Evolutionary conservation across 1,140 invertebrate species (phyloP).

Genomic region (Pemphigus obesinymphae): DNA sequence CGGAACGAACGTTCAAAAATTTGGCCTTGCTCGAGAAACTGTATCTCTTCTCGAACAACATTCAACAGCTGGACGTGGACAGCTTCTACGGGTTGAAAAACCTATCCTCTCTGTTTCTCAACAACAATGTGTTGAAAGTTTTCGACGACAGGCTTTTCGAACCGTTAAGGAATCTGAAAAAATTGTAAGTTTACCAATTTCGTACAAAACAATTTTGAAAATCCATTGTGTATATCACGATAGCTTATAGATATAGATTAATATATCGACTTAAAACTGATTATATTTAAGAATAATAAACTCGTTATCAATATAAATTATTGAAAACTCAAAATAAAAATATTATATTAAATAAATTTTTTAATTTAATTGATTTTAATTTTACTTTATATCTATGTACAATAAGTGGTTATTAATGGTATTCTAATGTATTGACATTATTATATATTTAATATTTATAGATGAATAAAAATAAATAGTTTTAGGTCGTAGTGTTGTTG

Average conservation of each 20-base stretch:
- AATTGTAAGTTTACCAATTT: conserved; percentile 57
- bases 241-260: too few species aligned
- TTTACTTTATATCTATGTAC: neutral
- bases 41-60: conserved; percentile 59
- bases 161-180: conserved; percentile 52
- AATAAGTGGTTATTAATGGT: neutral
- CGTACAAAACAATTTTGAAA: too few species aligned
- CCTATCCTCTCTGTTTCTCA: conserved; percentile 58
- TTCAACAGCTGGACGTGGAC: conserved; percentile 54
- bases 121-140: conserved; percentile 58
- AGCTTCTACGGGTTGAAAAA: conserved; percentile 57
- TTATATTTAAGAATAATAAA: too few species aligned
- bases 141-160: conserved; percentile 55
- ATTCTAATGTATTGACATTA: neutral
- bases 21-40: conserved; percentile 55
- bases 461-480: neutral
- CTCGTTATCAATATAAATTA: neutral
- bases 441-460: neutral
- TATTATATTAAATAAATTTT: neutral
- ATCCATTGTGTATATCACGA: too few species aligned
- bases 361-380: neutral
- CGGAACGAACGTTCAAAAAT: conserved; percentile 54
- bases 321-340: neutral
- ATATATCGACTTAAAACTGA: too few species aligned
- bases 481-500: neutral